Evolutionary conservation across 2,888 invertebrate genomes (phyloP), one percentile per base, ranked within the genome.

Genomic region (Hirtodrosophila duncani): DNA sequence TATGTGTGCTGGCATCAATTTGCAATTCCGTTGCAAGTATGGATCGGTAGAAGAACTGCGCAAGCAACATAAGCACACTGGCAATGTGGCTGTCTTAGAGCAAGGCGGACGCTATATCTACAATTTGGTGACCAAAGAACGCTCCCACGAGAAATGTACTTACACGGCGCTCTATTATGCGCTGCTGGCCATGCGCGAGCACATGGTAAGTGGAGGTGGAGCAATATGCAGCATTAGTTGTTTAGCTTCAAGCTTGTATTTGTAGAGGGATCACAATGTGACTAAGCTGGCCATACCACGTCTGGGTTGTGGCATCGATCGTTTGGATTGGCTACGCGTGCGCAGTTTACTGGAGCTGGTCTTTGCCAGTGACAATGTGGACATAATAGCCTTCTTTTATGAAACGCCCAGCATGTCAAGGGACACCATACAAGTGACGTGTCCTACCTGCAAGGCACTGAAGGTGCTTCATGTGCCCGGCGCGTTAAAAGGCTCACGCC

Each of bases 241-340:
- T 10, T 4, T 20, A 6, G 16, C 10, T 16, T 14, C 6, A 18
- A 24, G 17, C 3, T 45, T 13, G 14, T 11, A 3, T 6, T 10
- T 49, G 6, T 39, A 83, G 83, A 77, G 84, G 27, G 71, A 87
- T 55, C 83, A 90, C 61, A 79, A 85, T 18, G 89, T 92, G 0
- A 86, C 78, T 27, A 87, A 89, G 34, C 60, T 92, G 52, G 90
- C 91, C 1, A 90, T 92, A 82, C 92, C 92, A 1, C 83, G 88
- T 39, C 89, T 92, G 60, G 92, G 91, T 2, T 91, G 91, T 78
- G 92, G 92, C 26, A 87, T 92, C 27, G 92, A 92, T 83, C 84
- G 88, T 10, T 83, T 92, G 16, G 87, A 90, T 58, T 92, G 92
- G 92, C 18, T 75, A 49, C 84, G 83, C 17, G 84, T 83, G 17